Base-by-base conservation (phyloP, 2,113 vertebrate genomes). In the Corythaeola cristata region DNA sequence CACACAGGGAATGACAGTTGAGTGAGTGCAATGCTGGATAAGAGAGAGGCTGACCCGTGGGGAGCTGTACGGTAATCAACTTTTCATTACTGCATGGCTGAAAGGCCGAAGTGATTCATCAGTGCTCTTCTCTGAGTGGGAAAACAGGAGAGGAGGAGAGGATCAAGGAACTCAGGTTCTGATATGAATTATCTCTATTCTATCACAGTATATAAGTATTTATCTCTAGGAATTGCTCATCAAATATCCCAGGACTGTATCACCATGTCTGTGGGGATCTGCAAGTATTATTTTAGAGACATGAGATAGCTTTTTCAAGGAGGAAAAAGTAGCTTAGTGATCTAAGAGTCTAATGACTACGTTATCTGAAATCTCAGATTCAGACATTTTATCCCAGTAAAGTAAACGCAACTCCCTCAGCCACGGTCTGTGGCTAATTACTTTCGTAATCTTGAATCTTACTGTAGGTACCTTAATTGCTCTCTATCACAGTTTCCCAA, bases 401-500 rank as follows among this genome's bases (percentile, higher is more conserved):
- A 37, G 44, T 45, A 74, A 94, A 90, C 18, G 2, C 78, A 93
- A 73, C 17, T 39, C 58, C 50, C 23, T 84, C 32, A 67, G 47
- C 55, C 72, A 0, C 1, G 6, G 41, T 67, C 78, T 96, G 28
- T 78, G 44, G 24, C 35, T 95, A 95, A 91, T 90, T 94, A 88
- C 52, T 77, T 96, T 45, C 52, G 37, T 85, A 67, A 96, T 94
- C 92, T 67, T 68, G 12, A 88, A 52, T 86, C 53, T 95, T 79
- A 68, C 20, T 59, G 15, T 62, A 75, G 39, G 47, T 87, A 56
- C 22, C 37, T 55, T 86, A 88, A 74, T 44, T 80, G 21, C 37
- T 86, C 67, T 60, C 1, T 44, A 83, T 59, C 41, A 35, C 49
- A 49, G 44, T 88, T 94, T 84, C 79, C 21, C 44, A 33, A 93